A percentile compares a stretch with the other conserved stretches of the same genome.
Conservation (phyloP, 1,140 invertebrate genomes). For the Cherax quadricarinatus region DNA sequence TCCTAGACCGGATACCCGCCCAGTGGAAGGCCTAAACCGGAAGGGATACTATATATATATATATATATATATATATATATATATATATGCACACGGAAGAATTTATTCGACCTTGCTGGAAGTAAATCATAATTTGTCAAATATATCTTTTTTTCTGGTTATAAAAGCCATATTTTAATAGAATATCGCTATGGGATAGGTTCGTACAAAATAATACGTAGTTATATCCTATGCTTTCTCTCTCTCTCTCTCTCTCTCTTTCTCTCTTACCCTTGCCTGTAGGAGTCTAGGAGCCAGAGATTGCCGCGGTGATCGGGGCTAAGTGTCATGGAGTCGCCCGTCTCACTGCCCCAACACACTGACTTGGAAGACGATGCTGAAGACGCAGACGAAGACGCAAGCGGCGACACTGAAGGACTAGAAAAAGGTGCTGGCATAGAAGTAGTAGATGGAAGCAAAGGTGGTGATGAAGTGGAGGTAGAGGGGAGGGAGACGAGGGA, state of each 20-base stretch:
- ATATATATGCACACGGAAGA: too few relatives aligned
- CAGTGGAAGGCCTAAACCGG: too few relatives aligned
- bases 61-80: too few relatives aligned
- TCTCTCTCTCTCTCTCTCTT: slow-evolving; percentile 30
- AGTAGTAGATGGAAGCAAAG: not conserved
- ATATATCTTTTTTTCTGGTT: too few relatives aligned
- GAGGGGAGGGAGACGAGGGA: not conserved
- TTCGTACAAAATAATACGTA: too few relatives aligned
- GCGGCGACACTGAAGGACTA: not conserved
- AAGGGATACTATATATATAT: too few relatives aligned
- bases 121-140: too few relatives aligned
- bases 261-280: not conserved
- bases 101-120: too few relatives aligned
- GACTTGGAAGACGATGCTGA: not conserved
- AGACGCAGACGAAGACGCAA: not conserved
- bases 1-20: too few relatives aligned
- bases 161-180: too few relatives aligned
- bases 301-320: slow-evolving; percentile 16
- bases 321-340: not conserved
- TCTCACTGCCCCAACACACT: not conserved
- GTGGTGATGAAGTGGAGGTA: not conserved
- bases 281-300: slow-evolving; percentile 11
- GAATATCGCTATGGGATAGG: too few relatives aligned
- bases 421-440: not conserved
- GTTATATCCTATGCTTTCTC: slow-evolving; percentile 1